Evolutionary conservation across 2,113 vertebrate genomes (phyloP).

Genomic region (Rissa tridactyla): DNA sequence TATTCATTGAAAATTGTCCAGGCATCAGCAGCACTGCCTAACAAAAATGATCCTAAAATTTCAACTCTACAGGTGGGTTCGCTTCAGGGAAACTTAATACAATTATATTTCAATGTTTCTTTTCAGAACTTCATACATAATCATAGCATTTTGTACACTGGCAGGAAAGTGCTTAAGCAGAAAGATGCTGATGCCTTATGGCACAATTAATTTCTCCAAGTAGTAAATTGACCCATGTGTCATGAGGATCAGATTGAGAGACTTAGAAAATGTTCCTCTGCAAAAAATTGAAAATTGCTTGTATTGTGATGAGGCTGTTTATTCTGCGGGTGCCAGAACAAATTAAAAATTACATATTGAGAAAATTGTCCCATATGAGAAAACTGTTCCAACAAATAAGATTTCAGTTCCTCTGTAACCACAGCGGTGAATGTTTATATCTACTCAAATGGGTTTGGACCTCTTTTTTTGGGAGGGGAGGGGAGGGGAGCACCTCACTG

Average conservation of each 20-base stretch:
- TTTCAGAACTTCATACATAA: slow-evolving; percentile 23
- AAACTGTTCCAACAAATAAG: background rate
- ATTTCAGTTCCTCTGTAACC: background rate
- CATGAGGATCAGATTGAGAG: background rate
- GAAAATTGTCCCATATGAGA: background rate
- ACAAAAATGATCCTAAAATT: background rate
- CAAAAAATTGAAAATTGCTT: background rate
- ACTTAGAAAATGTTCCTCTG: background rate
- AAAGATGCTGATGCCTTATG: background rate
- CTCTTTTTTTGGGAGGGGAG: background rate
- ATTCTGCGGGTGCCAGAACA: background rate
- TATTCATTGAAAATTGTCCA: background rate
- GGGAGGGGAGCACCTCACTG: background rate
- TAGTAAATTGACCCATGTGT: background rate
- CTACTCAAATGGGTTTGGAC: background rate
- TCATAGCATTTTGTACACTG: background rate
- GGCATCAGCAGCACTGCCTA: background rate
- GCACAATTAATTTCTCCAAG: slow-evolving; percentile 29
- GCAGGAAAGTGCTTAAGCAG: background rate
- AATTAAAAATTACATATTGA: background rate
- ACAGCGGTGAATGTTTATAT: background rate
- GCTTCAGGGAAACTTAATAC: slow-evolving; percentile 3
- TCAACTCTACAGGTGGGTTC: background rate
- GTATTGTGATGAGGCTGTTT: background rate
- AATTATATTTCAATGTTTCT: background rate